Evolutionary conservation across 2,113 vertebrate genomes (phyloP).

Genomic region (Pituophis catenifer): DNA sequence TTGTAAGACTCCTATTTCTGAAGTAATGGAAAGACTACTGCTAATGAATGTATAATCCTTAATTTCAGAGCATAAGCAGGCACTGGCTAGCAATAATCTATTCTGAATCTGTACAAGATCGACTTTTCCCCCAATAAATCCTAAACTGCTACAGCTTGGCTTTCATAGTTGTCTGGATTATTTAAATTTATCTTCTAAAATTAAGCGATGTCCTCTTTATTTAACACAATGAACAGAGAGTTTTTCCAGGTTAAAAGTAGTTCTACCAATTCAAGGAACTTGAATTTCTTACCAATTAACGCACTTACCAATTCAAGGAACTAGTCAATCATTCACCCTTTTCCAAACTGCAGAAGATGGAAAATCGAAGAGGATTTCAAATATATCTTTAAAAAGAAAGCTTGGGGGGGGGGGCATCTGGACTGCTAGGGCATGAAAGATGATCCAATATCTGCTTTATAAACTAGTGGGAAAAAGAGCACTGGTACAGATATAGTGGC

Average conservation of each 20-base stretch:
- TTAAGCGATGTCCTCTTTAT: not conserved
- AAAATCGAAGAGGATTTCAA: not conserved
- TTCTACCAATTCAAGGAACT: not conserved
- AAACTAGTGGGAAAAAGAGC: not conserved
- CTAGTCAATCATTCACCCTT: not conserved
- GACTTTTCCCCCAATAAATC: not conserved
- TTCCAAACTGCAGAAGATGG: not conserved
- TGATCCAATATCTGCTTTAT: not conserved
- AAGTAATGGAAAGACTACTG: not conserved
- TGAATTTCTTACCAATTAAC: too few species aligned
- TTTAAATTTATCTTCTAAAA: constrained; percentile 42
- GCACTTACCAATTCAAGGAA: not conserved
- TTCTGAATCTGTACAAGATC: not conserved
- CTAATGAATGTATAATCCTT: not conserved
- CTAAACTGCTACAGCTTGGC: not conserved
- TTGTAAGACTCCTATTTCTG: not conserved
- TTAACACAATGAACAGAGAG: constrained; percentile 1
- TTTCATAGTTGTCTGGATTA: constrained; percentile 38
- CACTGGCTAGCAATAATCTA: not conserved
- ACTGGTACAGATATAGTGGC: not conserved
- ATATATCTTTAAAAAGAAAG: not conserved
- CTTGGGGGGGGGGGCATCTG: not conserved
- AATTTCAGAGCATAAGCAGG: not conserved
- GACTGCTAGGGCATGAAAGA: not conserved
- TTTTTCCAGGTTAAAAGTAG: not conserved